Evolutionary conservation across 2,113 vertebrate species (phyloP), one percentile per base, ranked within the genome.

Genomic region (Rhinopomastus cyanomelas): DNA sequence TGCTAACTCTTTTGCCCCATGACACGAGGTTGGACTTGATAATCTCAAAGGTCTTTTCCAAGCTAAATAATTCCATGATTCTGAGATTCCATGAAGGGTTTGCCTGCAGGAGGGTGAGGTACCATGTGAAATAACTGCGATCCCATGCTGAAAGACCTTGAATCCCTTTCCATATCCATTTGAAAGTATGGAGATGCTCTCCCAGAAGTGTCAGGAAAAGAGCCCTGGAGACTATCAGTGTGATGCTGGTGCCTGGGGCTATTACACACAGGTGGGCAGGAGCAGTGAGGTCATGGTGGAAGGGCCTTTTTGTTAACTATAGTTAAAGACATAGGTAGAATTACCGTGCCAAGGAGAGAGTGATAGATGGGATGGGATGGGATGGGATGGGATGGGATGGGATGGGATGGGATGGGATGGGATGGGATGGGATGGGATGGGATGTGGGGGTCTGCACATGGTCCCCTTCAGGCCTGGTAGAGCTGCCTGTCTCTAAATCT

Each of bases 231-330:
- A 27, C 5, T 49, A 9, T 42, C 11, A 20, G 16, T 30, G 32
- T 2, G 3, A 44, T 44, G n/a, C 18, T 57, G 34, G 29, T 64
- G 12, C 51, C 22, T 0, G 3, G 44, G n/a, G 21, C 12, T 0
- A 0, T 51, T 62, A 7, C 8, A 32, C 0, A 3, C 16, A 25
- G 12, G 56, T 61, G 73, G 30, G 52, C 46, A 29, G 51, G 20
- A 68, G 21, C n/a, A 32, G 42, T 3, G 1, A 86, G 77, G 64
- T 29, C 32, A 22, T 1, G 0, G 7, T 66, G 30, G 19, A 16
- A 16, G 0, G 0, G 34, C 2, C 14, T 25, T 6, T 2, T 57
- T 67, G 55, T 19, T 13, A 42, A 15, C 46, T 18, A 0, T 3
- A 0, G 3, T 18, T 68, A 23, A 36, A 68, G 67, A 9, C 29